Base-by-base conservation (phyloP, 1,140 invertebrate genomes). In the Achroia grisella region DNA sequence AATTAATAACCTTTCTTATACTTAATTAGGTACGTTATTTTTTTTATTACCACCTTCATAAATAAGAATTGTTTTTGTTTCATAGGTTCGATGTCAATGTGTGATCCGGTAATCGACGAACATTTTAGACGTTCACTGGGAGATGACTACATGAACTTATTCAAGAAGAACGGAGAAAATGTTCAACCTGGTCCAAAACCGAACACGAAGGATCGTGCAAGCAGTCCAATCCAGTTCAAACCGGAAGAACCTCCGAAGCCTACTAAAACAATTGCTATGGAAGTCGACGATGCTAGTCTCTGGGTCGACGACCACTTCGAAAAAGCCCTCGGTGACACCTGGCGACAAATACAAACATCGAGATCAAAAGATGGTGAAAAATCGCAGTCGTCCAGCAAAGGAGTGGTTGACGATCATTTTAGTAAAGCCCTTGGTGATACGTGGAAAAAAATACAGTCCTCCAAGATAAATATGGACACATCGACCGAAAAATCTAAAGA, bases 251-350 rank as follows among this genome's bases (percentile, higher is more conserved):
- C 56, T 1, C 71, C 66, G 2, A 82, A 76, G 58, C 66, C 76
- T 1, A 50, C 69, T 1, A 81, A 84, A 56, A 82, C 80, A 12
- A 79, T 83, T 12, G 78, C 79, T 0, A 87, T 88, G 79, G 88
- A 89, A 51, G 74, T 86, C 0, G 80, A 85, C 36, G 88, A 89
- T 32, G 73, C 82, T 0, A 84, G 75, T 39, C 47, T 87, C 1
- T 89, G 90, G 65, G 95, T 98, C 10, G 97, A 98, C 85, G 97
- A 98, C 77, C 97, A 98, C 71, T 98, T 98, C 84, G 95, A 96
- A 9, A 98, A 98, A 88, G 96, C 97, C 1, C 87, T 98, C 4
- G 96, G 96, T 0, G 95, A 97, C 50, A 97, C 95, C 0, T 98
- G 96, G 96, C 89, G 92, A 46, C 93, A 94, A 80, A 88, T 98